These are phyloP conservation scores for Sparidentex hasta DNA, from an alignment of 2,797 vertebrate genomes.

Conservation along the genomic window DNA sequence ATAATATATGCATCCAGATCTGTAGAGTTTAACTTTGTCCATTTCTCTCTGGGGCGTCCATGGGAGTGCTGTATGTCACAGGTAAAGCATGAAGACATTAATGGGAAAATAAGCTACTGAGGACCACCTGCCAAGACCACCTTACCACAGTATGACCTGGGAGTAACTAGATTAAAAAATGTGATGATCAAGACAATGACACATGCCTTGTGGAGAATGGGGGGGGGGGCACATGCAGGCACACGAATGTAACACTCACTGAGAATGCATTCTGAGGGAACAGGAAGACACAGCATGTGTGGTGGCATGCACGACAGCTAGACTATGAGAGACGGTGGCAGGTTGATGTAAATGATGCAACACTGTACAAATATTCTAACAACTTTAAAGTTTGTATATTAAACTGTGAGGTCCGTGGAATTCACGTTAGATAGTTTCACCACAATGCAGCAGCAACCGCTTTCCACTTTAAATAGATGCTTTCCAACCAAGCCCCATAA, in stretches of 20 bases:
- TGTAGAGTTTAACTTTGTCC: slow-evolving; percentile 93
- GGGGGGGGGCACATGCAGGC: slow-evolving; percentile 66
- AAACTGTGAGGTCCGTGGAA: too few relatives aligned
- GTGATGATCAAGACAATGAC: slow-evolving; percentile 43
- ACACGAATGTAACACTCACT: slow-evolving; percentile 32
- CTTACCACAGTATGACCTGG: slow-evolving; percentile 30
- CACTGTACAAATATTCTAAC: neutral
- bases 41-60: slow-evolving; percentile 87
- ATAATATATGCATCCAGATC: slow-evolving; percentile 25
- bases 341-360: slow-evolving; percentile 20
- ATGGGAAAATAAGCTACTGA: slow-evolving; percentile 30
- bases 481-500: neutral
- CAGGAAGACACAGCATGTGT: slow-evolving; percentile 33
- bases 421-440: neutral
- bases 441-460: neutral
- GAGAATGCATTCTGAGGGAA: slow-evolving; percentile 47
- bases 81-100: slow-evolving; percentile 54
- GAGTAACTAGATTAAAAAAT: neutral
- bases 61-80: slow-evolving; percentile 69
- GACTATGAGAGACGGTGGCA: slow-evolving; percentile 8
- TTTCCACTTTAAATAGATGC: neutral
- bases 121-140: slow-evolving; percentile 44
- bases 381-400: neutral
- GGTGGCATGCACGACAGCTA: slow-evolving; percentile 58
- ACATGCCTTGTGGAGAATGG: slow-evolving; percentile 57